Percentiles rank a stretch among this genome's conserved stretches.
These are phyloP conservation scores for Holcopasites calliopsidis DNA, from an alignment of 1,140 invertebrate genomes.

Conservation along the genomic window DNA sequence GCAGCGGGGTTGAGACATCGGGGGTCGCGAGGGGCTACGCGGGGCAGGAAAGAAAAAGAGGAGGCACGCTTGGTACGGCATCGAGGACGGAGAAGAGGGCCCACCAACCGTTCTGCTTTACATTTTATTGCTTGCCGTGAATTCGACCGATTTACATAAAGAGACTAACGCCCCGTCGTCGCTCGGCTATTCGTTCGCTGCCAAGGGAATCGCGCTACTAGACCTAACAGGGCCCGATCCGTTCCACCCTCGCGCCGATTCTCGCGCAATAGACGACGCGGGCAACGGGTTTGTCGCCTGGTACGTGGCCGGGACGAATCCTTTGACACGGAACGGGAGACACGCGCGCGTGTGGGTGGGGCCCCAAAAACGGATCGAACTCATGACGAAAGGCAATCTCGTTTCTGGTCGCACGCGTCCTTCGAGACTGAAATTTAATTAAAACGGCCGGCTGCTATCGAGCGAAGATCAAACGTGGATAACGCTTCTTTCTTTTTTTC, in stretches of 20 bases:
- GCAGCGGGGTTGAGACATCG: constrained; percentile 39
- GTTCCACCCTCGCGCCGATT: constrained; percentile 8
- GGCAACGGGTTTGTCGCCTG: constrained; percentile 31
- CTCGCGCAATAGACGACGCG: not conserved
- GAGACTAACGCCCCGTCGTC: constrained; percentile 42
- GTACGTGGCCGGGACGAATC: constrained; percentile 13
- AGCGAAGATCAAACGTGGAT: not conserved
- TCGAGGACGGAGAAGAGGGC: not conserved
- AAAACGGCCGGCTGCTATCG: not conserved
- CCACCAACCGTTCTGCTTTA: constrained; percentile 51
- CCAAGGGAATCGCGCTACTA: not conserved
- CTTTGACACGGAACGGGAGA: not conserved
- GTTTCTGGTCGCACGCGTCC: constrained; percentile 13
- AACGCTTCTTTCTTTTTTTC: not conserved
- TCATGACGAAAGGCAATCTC: constrained; percentile 17
- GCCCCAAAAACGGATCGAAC: constrained; percentile 29
- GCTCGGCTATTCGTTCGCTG: constrained; percentile 11
- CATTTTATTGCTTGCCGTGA: constrained; percentile 60
- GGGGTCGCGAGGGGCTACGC: not conserved
- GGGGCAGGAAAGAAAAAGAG: constrained; percentile 6
- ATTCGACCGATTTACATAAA: constrained; percentile 63
- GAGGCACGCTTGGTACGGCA: constrained; percentile 32
- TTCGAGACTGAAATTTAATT: constrained; percentile 27
- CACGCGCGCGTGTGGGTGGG: not conserved
- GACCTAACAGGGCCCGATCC: not conserved